Evolutionary conservation across 2,888 invertebrate species (phyloP).

Genomic region (Lochmaea crataegi): DNA sequence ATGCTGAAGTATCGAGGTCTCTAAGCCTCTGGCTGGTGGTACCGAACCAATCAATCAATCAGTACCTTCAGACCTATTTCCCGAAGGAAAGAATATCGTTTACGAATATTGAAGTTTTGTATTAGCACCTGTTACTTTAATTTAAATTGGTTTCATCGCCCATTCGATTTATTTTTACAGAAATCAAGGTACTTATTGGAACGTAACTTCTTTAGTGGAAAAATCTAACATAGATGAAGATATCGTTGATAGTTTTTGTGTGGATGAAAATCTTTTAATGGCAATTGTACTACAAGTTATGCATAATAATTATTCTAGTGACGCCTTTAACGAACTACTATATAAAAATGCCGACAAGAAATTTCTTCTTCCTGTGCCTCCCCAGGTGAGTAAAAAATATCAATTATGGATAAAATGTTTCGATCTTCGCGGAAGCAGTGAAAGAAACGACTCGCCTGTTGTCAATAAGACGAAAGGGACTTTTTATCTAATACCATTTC

Average conservation of each 20-base stretch:
- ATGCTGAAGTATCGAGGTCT: too few species aligned
- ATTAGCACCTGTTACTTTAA: too few species aligned
- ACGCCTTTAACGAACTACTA: constrained; percentile 35
- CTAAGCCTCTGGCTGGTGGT: too few species aligned
- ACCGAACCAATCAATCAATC: too few species aligned
- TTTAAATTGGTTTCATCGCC: not conserved
- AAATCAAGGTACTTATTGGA: constrained; percentile 47
- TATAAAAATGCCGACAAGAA: constrained; percentile 37
- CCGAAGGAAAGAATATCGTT: not conserved
- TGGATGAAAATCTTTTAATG: constrained; percentile 63
- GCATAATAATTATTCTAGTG: constrained; percentile 18
- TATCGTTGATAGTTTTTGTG: constrained; percentile 63
- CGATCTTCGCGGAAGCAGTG: too few species aligned
- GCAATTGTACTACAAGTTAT: constrained; percentile 43
- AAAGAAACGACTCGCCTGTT: too few species aligned
- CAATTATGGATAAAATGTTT: too few species aligned
- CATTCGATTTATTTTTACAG: constrained; percentile 47
- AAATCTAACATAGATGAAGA: constrained; percentile 48
- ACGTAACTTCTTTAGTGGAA: constrained; percentile 50
- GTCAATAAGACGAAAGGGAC: too few species aligned
- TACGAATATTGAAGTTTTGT: too few species aligned
- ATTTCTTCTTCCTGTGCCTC: constrained; percentile 59
- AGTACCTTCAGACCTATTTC: too few species aligned
- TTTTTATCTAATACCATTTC: too few species aligned
- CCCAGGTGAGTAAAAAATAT: constrained; percentile 56